Conservation (phyloP, 2,113 vertebrate species). For the Arizona elegans region DNA sequence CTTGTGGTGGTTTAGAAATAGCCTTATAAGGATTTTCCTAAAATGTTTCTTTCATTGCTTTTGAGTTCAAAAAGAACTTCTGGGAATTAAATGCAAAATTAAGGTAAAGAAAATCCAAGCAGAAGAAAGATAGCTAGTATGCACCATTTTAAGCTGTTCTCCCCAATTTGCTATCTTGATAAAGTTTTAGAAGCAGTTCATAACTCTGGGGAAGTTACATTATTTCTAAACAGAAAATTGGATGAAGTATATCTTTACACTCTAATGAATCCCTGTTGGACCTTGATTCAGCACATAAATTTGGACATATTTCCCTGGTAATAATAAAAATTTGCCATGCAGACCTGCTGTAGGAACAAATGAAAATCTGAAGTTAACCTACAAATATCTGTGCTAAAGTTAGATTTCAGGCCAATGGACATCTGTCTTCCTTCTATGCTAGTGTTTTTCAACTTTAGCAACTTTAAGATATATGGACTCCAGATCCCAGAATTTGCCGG, state of each 20-base stretch:
- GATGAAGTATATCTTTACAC: not conserved
- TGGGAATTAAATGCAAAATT: not conserved
- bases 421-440: not conserved
- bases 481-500: not conserved
- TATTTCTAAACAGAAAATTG: not conserved
- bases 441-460: not conserved
- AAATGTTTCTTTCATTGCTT: not conserved
- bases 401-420: not conserved
- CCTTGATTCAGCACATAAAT: not conserved
- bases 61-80: not conserved
- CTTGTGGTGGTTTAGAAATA: not conserved
- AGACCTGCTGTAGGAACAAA: not conserved
- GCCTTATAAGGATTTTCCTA: not conserved
- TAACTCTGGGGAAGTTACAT: not conserved
- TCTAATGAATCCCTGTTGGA: not conserved
- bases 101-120: not conserved
- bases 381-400: not conserved
- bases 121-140: not conserved
- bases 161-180: not conserved
- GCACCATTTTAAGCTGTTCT: not conserved
- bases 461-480: not conserved
- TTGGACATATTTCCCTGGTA: not conserved
- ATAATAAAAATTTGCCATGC: not conserved
- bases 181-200: not conserved
- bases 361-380: not conserved